Conservation (phyloP, 1,140 invertebrate species). For the Drosophila takahashii region DNA sequence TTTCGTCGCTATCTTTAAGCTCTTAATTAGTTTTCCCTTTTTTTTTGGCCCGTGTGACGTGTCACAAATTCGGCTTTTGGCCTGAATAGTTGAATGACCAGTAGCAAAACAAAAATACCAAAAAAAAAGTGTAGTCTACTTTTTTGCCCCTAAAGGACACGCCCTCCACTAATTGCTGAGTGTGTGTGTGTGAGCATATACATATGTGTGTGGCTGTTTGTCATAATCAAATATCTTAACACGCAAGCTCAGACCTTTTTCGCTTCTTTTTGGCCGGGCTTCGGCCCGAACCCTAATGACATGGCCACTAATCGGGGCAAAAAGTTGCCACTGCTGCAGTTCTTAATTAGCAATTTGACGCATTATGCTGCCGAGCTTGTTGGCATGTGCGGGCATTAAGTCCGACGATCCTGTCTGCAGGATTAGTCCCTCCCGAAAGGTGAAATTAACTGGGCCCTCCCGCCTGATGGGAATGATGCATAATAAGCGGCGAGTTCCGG, state of each 20-base stretch:
- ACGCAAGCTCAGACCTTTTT: conserved; percentile 60
- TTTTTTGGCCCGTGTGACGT: conserved; percentile 46
- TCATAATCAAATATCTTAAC: conserved; percentile 79
- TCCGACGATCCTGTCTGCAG: conserved; percentile 30
- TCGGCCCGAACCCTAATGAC: conserved; percentile 53
- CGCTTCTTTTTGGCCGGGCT: conserved; percentile 1
- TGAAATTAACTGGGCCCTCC: conserved; percentile 25
- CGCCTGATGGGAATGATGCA: conserved; percentile 27
- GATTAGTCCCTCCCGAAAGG: conserved; percentile 48
- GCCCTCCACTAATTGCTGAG: conserved; percentile 64
- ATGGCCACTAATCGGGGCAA: conserved; percentile 58
- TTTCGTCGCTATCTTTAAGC: conserved; percentile 49
- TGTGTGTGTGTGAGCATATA: conserved; percentile 13
- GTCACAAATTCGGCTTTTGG: conserved; percentile 55
- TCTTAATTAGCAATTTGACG: conserved; percentile 75
- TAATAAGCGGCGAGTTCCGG: conserved; percentile 30
- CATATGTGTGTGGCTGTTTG: conserved; percentile 44
- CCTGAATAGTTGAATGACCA: conserved; percentile 37
- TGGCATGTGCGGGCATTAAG: conserved; percentile 56
- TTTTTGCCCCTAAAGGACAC: conserved; percentile 61
- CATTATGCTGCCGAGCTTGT: conserved; percentile 54
- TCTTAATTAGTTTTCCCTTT: conserved; percentile 48
- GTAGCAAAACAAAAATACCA: conserved; percentile 3
- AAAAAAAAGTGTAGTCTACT: conserved; percentile 48
- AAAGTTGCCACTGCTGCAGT: conserved; percentile 62